Conservation (phyloP, 2,888 invertebrate genomes). For the Chymomyza procnemis region DNA sequence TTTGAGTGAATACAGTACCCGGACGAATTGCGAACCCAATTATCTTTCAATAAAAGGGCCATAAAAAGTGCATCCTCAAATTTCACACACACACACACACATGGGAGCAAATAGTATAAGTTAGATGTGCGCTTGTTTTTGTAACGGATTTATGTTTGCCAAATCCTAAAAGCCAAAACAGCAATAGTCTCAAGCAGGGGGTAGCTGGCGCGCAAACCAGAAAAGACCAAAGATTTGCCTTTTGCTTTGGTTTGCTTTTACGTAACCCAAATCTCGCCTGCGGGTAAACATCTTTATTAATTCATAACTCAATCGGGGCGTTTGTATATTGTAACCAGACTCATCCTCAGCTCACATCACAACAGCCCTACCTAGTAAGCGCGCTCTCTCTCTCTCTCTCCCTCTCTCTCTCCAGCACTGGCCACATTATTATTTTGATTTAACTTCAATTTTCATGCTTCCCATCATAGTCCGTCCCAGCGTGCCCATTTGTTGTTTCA, state of each 20-base stretch:
- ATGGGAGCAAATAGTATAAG: slow-evolving; percentile 36
- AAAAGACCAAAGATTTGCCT: background rate
- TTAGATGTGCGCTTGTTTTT: slow-evolving; percentile 42
- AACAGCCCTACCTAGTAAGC: slow-evolving; percentile 14
- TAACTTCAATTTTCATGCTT: slow-evolving; percentile 60
- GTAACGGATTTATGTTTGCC: slow-evolving; percentile 70
- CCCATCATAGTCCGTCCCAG: background rate
- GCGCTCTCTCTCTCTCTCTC: too few relatives aligned
- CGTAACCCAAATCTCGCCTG: slow-evolving; percentile 78
- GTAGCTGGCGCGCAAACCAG: slow-evolving; percentile 7
- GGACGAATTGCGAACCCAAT: slow-evolving; percentile 72
- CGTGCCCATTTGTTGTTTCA: slow-evolving; percentile 15
- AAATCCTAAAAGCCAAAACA: slow-evolving; percentile 74
- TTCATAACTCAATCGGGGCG: slow-evolving; percentile 77
- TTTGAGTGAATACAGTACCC: slow-evolving; percentile 4
- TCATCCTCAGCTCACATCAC: background rate
- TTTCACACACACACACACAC: slow-evolving; percentile 74
- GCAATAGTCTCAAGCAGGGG: slow-evolving; percentile 49
- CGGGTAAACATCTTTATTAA: slow-evolving; percentile 78
- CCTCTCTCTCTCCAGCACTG: slow-evolving; percentile 20
- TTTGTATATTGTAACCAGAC: slow-evolving; percentile 30
- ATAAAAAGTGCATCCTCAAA: slow-evolving; percentile 74
- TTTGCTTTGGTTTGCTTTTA: slow-evolving; percentile 20
- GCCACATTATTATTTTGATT: slow-evolving; percentile 50
- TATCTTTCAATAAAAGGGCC: slow-evolving; percentile 76